Percentiles rank a stretch among this genome's conserved stretches.
These are phyloP conservation scores for Bombycilla garrulus DNA, from an alignment of 2,113 vertebrate genomes.

Conservation along the genomic window DNA sequence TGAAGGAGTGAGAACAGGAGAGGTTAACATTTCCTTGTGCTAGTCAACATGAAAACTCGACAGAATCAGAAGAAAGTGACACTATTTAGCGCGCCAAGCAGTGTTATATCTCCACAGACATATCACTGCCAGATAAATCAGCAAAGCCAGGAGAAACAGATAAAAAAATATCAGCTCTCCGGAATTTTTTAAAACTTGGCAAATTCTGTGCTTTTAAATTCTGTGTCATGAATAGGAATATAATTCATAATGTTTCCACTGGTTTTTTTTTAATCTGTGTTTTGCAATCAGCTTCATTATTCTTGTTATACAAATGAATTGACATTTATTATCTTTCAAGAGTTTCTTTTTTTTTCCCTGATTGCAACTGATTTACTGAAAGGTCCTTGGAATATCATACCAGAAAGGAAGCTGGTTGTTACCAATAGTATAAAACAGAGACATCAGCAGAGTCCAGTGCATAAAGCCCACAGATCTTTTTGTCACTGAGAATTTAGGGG, in stretches of 20 bases:
- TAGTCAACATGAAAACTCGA: slow-evolving; percentile 23
- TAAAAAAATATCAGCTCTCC: not conserved
- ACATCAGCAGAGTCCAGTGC: not conserved
- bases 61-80: slow-evolving; percentile 37
- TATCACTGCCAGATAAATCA: not conserved
- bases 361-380: not conserved
- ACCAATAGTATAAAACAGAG: not conserved
- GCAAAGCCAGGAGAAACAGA: not conserved
- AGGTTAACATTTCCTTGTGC: slow-evolving; percentile 49
- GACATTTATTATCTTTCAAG: not conserved
- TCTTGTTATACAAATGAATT: not conserved
- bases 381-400: not conserved
- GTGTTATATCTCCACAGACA: slow-evolving; percentile 5
- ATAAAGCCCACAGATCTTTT: not conserved
- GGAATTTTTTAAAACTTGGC: not conserved
- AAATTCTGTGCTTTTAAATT: not conserved
- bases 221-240: not conserved
- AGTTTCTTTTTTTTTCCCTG: not conserved
- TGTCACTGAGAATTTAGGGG: not conserved
- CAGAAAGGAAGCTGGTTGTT: not conserved
- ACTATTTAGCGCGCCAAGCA: not conserved
- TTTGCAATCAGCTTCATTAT: not conserved
- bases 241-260: not conserved
- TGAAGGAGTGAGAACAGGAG: slow-evolving; percentile 38
- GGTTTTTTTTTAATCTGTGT: not conserved